Evolutionary conservation across 2,888 invertebrate genomes (phyloP), one percentile per base, ranked within the genome.

Genomic region (Rutpela maculata): DNA sequence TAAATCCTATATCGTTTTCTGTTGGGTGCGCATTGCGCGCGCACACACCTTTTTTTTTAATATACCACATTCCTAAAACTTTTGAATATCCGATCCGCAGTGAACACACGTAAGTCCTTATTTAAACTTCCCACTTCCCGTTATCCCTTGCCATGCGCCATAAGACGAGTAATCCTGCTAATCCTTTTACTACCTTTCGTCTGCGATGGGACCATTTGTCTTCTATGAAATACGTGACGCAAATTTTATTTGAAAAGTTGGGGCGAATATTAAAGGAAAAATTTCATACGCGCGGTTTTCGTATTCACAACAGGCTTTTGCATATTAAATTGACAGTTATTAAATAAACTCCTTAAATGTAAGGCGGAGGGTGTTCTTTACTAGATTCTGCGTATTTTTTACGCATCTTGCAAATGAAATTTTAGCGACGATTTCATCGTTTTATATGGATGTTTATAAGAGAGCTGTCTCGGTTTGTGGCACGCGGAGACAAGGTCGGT

Each of bases 121-220:
- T 50, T 50, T 50, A 50, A 50, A 50, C 50, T n/a, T 50, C 50
- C 50, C 50, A 50, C 50, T 50, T 50, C 15, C n/a, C 50, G 5
- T 50, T 50, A n/a, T 50, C 43, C 50, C 50, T 15, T 50, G 5
- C 4, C 6, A 50, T 2, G 12, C 50, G 3, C 50, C 15, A n/a
- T n/a, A 50, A 17, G 15, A 50, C 50, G 15, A 50, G 50, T 50
- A 50, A 50, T 50, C 50, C 50, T n/a, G n/a, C 15, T 35, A 63
- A 63, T 35, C 31, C 17, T 35, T 63, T 63, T 35, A 63, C 35
- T 31, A 63, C 62, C 62, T 63, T 35, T 35, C 31, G 62, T 31
- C 26, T 63, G 35, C 31, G n/a, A 10, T 31, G 35, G 31, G 35
- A 18, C 62, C 62, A 31, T 63, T 63, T 35, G n/a, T 63, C 62